phyloP scores from a whole-genome alignment of 1,140 invertebrate species.

The Oscheius sp. region DNA sequence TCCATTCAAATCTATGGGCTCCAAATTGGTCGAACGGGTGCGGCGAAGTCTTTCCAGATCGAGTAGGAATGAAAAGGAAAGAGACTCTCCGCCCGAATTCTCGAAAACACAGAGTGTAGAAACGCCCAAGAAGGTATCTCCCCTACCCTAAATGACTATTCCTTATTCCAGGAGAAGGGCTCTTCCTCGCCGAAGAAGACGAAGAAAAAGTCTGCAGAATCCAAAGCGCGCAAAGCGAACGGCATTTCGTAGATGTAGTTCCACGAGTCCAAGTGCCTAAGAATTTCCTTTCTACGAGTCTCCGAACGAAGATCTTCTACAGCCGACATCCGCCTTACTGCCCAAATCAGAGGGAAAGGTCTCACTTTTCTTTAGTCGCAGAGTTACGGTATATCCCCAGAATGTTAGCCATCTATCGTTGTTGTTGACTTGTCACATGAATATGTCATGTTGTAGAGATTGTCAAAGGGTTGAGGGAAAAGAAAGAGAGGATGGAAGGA shows the following conservation, averaged over 20 bases:
- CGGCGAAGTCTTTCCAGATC: constrained; percentile 51
- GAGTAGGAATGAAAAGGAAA: constrained; percentile 17
- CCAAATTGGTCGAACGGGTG: constrained; percentile 54
- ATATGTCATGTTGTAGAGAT: no score
- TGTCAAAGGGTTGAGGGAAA: no score
- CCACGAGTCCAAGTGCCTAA: neutral
- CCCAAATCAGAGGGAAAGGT: no score
- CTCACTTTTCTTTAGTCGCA: no score
- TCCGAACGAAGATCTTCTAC: no score
- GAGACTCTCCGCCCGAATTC: constrained; percentile 15
- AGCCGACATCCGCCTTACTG: no score
- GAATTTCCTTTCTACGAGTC: neutral
- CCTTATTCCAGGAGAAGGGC: constrained; percentile 22
- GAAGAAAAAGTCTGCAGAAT: constrained; percentile 35
- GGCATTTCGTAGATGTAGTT: neutral
- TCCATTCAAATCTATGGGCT: constrained; percentile 60
- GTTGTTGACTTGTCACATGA: no score
- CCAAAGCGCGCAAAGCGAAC: constrained; percentile 30
- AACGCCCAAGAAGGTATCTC: constrained; percentile 15
- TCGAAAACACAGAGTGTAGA: constrained; percentile 4
- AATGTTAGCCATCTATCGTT: no score
- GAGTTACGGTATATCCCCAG: no score
- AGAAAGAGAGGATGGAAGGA: no score
- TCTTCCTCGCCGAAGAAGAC: constrained; percentile 30
- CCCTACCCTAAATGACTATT: neutral